These are phyloP conservation scores for Tinamus major DNA, from an alignment of 2,797 vertebrate genomes.

Conservation along the genomic window DNA sequence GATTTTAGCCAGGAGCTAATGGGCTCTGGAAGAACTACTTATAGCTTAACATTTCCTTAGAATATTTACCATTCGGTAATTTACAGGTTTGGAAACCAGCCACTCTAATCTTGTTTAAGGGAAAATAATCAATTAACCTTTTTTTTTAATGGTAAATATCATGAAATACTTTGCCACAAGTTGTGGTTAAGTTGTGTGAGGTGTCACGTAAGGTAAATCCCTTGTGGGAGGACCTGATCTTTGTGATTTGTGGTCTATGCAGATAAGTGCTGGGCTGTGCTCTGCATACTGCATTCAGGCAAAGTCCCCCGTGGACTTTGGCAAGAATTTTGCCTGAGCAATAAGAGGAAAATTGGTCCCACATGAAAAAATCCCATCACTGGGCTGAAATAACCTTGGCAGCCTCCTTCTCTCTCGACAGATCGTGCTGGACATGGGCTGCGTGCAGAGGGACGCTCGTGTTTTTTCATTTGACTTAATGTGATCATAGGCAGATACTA, in stretches of 20 bases:
- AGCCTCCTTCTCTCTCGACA: background rate
- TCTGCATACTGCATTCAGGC: slow-evolving; percentile 44
- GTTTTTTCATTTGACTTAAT: background rate
- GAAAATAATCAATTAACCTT: slow-evolving; percentile 61
- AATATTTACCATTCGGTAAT: slow-evolving; percentile 71
- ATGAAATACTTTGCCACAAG: slow-evolving; percentile 64
- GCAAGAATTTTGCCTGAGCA: slow-evolving; percentile 63
- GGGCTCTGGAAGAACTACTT: slow-evolving; percentile 60
- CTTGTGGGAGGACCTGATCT: slow-evolving; percentile 25
- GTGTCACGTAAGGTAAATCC: slow-evolving; percentile 56
- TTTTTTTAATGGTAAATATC: slow-evolving; percentile 62
- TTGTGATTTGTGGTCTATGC: slow-evolving; percentile 55
- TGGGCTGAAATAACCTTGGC: background rate
- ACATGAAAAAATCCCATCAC: slow-evolving; percentile 45
- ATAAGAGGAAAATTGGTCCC: slow-evolving; percentile 69
- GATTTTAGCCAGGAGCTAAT: slow-evolving; percentile 64
- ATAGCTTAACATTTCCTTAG: slow-evolving; percentile 70
- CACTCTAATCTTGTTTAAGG: slow-evolving; percentile 70
- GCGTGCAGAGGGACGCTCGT: background rate
- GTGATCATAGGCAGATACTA: background rate
- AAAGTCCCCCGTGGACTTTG: slow-evolving; percentile 48
- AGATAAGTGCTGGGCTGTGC: slow-evolving; percentile 33
- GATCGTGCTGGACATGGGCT: background rate
- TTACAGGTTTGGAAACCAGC: slow-evolving; percentile 69
- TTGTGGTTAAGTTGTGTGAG: slow-evolving; percentile 33